These are phyloP conservation scores for Passer domesticus DNA, from an alignment of 2,113 vertebrate species.

Conservation along the genomic window DNA sequence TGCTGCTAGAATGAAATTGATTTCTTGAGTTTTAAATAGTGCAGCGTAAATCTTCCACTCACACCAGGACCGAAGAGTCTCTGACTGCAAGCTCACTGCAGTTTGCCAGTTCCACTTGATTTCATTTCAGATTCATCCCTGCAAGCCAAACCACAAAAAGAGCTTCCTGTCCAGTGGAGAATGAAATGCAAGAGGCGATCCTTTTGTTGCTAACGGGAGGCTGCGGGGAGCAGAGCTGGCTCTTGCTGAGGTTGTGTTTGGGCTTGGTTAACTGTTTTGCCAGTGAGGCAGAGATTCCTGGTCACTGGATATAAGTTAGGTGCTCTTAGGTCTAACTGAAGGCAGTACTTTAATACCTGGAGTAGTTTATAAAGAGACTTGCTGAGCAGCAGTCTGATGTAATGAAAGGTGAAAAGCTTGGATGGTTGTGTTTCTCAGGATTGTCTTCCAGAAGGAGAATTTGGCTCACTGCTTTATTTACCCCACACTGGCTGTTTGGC, in stretches of 20 bases:
- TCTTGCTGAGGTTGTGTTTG: background rate
- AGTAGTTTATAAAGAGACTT: background rate
- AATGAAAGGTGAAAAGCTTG: background rate
- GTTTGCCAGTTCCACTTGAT: constrained; percentile 50
- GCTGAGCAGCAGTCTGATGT: background rate
- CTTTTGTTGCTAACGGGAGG: background rate
- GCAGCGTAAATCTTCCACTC: background rate
- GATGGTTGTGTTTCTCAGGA: background rate
- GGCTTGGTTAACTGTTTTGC: background rate
- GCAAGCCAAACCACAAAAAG: constrained; percentile 26
- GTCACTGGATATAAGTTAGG: background rate
- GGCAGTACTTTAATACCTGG: background rate
- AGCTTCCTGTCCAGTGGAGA: constrained; percentile 43
- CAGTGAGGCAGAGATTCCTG: background rate
- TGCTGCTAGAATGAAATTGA: background rate
- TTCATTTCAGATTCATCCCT: background rate
- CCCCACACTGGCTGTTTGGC: background rate
- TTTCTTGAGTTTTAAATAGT: constrained; percentile 31
- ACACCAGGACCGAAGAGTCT: background rate
- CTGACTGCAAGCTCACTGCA: background rate
- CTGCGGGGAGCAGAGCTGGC: background rate
- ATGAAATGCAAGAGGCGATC: background rate
- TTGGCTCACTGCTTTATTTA: background rate
- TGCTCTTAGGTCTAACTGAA: background rate
- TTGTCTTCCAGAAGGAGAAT: background rate